Base-by-base conservation (phyloP, 2,888 invertebrate species). In the Nipponacmea schrenckii region DNA sequence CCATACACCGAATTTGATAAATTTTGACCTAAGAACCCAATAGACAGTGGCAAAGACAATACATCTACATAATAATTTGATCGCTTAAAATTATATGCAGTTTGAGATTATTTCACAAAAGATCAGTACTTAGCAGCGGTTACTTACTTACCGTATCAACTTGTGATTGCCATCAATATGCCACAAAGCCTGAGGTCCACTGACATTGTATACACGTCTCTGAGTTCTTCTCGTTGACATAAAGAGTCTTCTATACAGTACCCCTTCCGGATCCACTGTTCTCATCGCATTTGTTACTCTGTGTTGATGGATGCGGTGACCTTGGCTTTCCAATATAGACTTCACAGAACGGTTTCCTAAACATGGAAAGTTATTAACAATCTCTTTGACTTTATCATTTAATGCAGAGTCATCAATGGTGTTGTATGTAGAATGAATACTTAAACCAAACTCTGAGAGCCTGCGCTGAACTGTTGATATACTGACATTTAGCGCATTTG, bases 131-230 rank as follows among this genome's bases (percentile, higher is more conserved):
- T 7, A 31, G 31, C 31, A 31, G 31, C 31, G 4, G 31, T 31
- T 31, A 31, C 31, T 31, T 20, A 56, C 20, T n/a, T 56, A 56
- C 56, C 56, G n/a, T n/a, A 72, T 45, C 20, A 73, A 56, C 56
- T 73, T 56, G 20, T 56, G 56, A 56, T 56, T 56, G n/a, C 56
- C 56, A 20, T 56, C 56, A 12, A 56, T 56, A 67, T 48, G 69
- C 73, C 73, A 73, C 27, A 73, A 27, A n/a, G 73, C 64, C 67
- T 69, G 65, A 44, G 73, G 73, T 63, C 67, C 69, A 62, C 67
- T 44, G n/a, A 73, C 70, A 70, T 62, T 63, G 67, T 73, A 73
- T 63, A 64, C 39, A 45, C 73, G 20, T 64, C 72, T 64, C 39
- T 65, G 63, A 50, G 69, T 72, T 26, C 64, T 64, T 27, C 64